Evolutionary conservation across 2,888 invertebrate genomes (phyloP).

Genomic region (Conomelus anceps): DNA sequence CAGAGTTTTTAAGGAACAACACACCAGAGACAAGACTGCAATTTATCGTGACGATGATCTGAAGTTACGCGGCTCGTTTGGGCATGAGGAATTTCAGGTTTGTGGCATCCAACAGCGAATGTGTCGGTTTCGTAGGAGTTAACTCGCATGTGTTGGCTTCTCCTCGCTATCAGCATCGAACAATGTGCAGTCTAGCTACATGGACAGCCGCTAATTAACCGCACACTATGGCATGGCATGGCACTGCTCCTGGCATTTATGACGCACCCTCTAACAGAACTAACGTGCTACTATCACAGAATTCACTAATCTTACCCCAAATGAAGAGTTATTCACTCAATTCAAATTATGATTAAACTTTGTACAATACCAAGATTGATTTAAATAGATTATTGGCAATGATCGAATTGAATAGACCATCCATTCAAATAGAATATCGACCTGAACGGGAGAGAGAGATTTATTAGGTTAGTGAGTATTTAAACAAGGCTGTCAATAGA

Average conservation of each 20-base stretch:
- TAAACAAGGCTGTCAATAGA: no score
- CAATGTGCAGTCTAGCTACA: neutral
- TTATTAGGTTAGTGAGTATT: no score
- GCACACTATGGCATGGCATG: neutral
- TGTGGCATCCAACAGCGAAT: neutral
- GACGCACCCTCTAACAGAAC: no score
- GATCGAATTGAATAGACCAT: no score
- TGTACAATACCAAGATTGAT: no score
- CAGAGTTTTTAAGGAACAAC: neutral
- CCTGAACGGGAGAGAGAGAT: no score
- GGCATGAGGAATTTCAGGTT: neutral
- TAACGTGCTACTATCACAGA: neutral
- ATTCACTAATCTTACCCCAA: neutral
- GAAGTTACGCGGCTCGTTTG: neutral
- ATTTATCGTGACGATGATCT: neutral
- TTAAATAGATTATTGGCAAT: no score
- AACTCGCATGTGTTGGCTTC: neutral
- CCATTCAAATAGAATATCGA: no score
- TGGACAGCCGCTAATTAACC: neutral
- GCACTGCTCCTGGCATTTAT: neutral
- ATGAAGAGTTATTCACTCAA: neutral
- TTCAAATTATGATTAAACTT: no score
- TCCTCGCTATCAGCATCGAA: neutral
- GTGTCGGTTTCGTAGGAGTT: neutral
- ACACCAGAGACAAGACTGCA: neutral